Percentiles rank a stretch among this genome's conserved stretches.
These are phyloP conservation scores for Mobula hypostoma DNA, from an alignment of 2,113 vertebrate species.

Conservation along the genomic window DNA sequence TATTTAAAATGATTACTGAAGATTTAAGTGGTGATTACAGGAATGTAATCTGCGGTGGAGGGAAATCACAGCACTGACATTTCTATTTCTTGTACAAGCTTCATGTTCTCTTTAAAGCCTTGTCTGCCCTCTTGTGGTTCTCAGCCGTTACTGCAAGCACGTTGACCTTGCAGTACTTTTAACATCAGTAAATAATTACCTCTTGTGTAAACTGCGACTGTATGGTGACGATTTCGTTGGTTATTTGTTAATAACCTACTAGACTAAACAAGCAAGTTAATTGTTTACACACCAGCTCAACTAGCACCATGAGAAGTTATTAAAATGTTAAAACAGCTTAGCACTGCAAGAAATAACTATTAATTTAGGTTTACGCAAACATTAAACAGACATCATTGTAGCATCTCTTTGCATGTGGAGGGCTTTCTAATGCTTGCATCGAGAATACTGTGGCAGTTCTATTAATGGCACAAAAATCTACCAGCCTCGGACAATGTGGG, in stretches of 20 bases:
- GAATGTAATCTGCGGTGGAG: neutral
- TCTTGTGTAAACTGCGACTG: neutral
- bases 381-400: neutral
- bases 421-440: neutral
- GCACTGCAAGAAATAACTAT: neutral
- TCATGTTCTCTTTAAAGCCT: neutral
- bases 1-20: constrained; percentile 19
- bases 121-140: constrained; percentile 26
- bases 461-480: neutral
- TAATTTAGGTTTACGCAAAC: neutral
- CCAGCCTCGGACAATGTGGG: neutral
- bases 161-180: neutral
- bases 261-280: neutral
- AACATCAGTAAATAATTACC: neutral
- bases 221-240: neutral
- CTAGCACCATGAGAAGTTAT: neutral
- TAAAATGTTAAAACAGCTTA: neutral
- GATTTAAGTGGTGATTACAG: neutral
- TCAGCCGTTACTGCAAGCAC: neutral
- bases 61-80: neutral
- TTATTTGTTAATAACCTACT: neutral
- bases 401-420: neutral
- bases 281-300: neutral
- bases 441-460: neutral
- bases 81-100: neutral